These are phyloP conservation scores for Eilema depressum DNA, from an alignment of 2,888 invertebrate species.

Conservation along the genomic window DNA sequence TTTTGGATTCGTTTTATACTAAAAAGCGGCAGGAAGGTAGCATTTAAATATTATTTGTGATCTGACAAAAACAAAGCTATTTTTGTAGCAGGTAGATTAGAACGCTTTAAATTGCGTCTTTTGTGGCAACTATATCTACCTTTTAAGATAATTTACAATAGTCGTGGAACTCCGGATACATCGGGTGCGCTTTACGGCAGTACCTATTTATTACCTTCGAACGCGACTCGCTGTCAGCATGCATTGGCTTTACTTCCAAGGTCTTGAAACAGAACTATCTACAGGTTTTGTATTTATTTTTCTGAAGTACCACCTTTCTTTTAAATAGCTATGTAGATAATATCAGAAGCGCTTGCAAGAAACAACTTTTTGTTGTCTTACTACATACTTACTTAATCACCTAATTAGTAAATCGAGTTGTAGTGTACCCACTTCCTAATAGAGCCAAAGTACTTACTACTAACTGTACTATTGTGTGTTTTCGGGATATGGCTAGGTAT, in stretches of 20 bases:
- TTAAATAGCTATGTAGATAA: neutral
- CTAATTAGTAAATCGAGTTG: neutral
- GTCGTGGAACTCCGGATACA: constrained; percentile 23
- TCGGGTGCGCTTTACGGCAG: constrained; percentile 2
- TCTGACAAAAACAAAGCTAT: constrained; percentile 20
- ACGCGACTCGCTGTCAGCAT: constrained; percentile 22
- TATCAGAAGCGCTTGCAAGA: neutral
- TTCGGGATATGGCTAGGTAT: neutral
- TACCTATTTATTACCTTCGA: constrained; percentile 28
- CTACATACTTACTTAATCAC: neutral
- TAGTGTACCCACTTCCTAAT: neutral
- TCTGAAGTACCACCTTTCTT: neutral
- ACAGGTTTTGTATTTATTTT: constrained; percentile 9
- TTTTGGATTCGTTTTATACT: neutral
- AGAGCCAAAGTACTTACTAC: neutral
- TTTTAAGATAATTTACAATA: constrained; percentile 19
- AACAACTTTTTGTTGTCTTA: neutral
- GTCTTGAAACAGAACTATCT: constrained; percentile 27
- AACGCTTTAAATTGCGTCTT: constrained; percentile 14
- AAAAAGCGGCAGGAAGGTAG: constrained; percentile 17
- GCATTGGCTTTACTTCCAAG: constrained; percentile 35
- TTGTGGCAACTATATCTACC: neutral
- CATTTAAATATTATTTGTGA: constrained; percentile 8
- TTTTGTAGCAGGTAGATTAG: constrained; percentile 14
- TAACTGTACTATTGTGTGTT: neutral